These are phyloP conservation scores for Ostrea denselamellosa DNA, from an alignment of 1,140 invertebrate species.

Conservation along the genomic window DNA sequence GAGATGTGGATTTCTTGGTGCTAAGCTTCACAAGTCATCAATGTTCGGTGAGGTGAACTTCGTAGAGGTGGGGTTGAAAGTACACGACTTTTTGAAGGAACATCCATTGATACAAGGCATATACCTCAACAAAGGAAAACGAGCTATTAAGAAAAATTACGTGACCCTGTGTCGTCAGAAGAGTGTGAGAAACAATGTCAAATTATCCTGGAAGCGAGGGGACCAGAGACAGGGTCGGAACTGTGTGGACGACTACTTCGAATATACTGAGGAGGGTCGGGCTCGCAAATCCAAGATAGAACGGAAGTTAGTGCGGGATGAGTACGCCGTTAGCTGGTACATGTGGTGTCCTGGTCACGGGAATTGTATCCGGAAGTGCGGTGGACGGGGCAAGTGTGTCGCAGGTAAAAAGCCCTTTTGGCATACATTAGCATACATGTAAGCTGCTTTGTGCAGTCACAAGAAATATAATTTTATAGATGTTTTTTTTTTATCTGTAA, in stretches of 20 bases:
- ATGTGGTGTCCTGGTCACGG: slow-evolving; percentile 74
- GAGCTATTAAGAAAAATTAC: slow-evolving; percentile 66
- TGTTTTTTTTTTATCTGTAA: too few species aligned
- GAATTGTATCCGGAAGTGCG: slow-evolving; percentile 71
- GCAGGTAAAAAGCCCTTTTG: slow-evolving; percentile 57
- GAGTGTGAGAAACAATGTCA: slow-evolving; percentile 57
- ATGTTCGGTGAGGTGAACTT: slow-evolving; percentile 58
- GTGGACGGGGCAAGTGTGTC: slow-evolving; percentile 69
- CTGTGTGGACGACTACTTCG: slow-evolving; percentile 72
- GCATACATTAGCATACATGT: background rate
- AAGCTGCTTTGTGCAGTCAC: too few species aligned
- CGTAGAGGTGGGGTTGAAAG: slow-evolving; percentile 61
- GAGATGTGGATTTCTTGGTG: background rate
- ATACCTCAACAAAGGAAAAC: slow-evolving; percentile 71
- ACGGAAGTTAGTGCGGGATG: slow-evolving; percentile 59
- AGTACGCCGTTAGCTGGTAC: slow-evolving; percentile 75
- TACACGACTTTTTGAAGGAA: slow-evolving; percentile 64
- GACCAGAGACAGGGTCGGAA: slow-evolving; percentile 67
- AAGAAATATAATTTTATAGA: too few species aligned
- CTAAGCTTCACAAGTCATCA: slow-evolving; percentile 16
- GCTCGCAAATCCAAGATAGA: slow-evolving; percentile 60
- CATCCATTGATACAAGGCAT: slow-evolving; percentile 68
- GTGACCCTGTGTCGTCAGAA: slow-evolving; percentile 59
- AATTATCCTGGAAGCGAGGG: slow-evolving; percentile 68
- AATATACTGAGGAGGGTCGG: slow-evolving; percentile 67